Evolutionary conservation across 2,113 vertebrate genomes (phyloP).

Genomic region (Ptyas mucosa): DNA sequence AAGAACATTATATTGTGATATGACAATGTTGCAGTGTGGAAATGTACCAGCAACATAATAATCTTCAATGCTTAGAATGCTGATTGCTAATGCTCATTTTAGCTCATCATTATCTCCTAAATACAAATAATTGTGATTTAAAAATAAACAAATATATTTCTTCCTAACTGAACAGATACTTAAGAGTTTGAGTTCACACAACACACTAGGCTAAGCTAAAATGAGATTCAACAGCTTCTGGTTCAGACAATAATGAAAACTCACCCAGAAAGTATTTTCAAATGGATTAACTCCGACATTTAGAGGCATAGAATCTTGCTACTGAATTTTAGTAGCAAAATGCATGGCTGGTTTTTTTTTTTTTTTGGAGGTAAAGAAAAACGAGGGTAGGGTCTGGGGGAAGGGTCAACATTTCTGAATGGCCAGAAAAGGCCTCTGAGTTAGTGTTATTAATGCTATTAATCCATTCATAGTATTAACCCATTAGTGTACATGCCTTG

Average conservation of each 20-base stretch:
- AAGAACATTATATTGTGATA: background rate
- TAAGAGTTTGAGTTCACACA: background rate
- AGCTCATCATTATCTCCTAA: background rate
- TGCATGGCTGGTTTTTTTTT: background rate
- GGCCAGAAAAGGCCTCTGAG: background rate
- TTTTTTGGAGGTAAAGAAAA: background rate
- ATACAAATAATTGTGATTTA: background rate
- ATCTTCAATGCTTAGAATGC: background rate
- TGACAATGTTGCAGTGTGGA: background rate
- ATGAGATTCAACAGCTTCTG: background rate
- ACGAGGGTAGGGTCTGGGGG: background rate
- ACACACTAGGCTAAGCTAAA: background rate
- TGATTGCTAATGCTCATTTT: background rate
- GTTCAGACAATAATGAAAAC: background rate
- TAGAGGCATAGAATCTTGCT: background rate
- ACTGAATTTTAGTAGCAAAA: background rate
- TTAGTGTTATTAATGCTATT: background rate
- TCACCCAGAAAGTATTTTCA: background rate
- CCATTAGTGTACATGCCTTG: background rate
- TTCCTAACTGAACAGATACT: background rate
- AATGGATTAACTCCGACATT: background rate
- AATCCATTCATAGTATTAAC: background rate
- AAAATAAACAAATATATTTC: background rate
- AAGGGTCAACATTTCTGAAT: background rate
- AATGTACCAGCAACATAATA: background rate